phyloP scores from a whole-genome alignment of 2,797 vertebrate species.

The Otolemur crassicaudatus region DNA sequence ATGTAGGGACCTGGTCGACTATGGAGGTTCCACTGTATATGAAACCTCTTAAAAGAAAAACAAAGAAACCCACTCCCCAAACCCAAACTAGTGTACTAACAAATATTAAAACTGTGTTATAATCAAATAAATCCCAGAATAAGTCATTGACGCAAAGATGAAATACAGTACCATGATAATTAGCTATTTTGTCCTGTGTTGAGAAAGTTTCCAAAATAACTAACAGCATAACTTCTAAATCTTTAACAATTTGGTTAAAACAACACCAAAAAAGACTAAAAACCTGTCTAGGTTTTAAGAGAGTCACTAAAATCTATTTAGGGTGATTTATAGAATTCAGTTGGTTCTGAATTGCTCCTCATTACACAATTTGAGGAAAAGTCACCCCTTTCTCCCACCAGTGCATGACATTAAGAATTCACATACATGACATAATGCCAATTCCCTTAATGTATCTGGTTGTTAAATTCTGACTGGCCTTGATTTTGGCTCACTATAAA shows the following conservation, averaged over 20 bases:
- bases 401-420: background rate
- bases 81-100: background rate
- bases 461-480: constrained; percentile 12
- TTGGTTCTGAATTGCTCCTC: background rate
- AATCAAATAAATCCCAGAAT: constrained; percentile 61
- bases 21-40: too few species aligned
- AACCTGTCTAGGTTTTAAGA: background rate
- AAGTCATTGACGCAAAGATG: constrained; percentile 50
- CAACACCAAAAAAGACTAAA: background rate
- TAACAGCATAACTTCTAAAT: background rate
- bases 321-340: background rate
- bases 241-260: constrained; percentile 28
- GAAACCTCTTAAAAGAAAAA: background rate
- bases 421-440: background rate
- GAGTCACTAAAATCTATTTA: background rate
- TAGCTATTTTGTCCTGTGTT: background rate
- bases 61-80: background rate
- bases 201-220: constrained; percentile 27
- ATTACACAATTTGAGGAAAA: constrained; percentile 16
- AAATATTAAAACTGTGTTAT: constrained; percentile 51
- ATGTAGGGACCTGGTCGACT: too few species aligned
- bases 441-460: background rate
- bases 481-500: background rate
- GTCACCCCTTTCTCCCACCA: background rate
- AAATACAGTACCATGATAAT: constrained; percentile 40